Conservation (phyloP, 2,797 vertebrate genomes). For the Peromyscus aztecus region DNA sequence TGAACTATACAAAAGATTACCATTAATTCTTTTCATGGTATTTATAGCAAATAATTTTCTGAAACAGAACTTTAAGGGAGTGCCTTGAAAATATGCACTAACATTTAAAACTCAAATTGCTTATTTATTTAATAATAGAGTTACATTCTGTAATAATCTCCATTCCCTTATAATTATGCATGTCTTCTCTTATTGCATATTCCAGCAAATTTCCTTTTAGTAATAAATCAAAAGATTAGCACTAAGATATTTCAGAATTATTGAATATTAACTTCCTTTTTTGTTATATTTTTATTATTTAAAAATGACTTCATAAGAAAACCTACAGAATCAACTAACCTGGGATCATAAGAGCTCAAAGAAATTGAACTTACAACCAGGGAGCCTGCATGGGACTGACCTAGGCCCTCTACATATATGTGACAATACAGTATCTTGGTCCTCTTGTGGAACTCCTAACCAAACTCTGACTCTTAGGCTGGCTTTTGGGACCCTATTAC, state of each 20-base stretch:
- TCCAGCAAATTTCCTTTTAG: conserved; percentile 32
- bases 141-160: neutral
- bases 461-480: neutral
- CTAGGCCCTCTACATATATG: neutral
- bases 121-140: conserved; percentile 43
- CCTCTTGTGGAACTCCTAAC: neutral
- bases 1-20: conserved; percentile 30
- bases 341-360: neutral
- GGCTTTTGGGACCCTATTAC: neutral
- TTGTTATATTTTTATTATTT: neutral
- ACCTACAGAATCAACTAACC: neutral
- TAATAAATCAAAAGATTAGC: conserved; percentile 39
- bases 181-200: conserved; percentile 43
- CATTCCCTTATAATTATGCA: neutral
- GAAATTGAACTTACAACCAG: neutral
- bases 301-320: neutral
- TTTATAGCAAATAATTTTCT: conserved; percentile 31
- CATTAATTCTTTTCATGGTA: conserved; percentile 13
- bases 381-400: neutral
- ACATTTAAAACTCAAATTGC: neutral
- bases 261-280: conserved; percentile 36
- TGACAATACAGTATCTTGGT: neutral
- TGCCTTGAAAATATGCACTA: neutral
- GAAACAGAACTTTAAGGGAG: neutral
- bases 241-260: neutral